Conservation (phyloP, 2,797 vertebrate genomes). For the Artibeus lituratus region DNA sequence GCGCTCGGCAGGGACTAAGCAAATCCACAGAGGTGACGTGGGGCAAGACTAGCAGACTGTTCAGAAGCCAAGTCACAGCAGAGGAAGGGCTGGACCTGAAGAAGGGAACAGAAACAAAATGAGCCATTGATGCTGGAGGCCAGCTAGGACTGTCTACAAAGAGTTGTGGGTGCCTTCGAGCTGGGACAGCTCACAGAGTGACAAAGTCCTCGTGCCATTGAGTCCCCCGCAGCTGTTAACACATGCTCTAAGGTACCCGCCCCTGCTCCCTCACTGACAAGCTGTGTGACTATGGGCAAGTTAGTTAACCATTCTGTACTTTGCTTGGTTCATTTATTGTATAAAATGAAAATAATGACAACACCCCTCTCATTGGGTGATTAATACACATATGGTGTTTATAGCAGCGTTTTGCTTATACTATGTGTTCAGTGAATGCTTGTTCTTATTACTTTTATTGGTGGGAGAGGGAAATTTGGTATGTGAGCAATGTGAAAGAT, state of each 20-base stretch:
- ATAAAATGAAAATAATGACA: constrained; percentile 6
- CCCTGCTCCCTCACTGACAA: background rate
- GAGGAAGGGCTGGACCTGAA: background rate
- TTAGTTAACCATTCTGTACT: background rate
- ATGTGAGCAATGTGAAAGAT: background rate
- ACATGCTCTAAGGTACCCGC: background rate
- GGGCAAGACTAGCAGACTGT: background rate
- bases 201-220: background rate
- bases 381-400: background rate
- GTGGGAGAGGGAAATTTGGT: background rate
- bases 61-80: background rate
- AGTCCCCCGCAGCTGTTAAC: background rate
- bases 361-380: background rate
- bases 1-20: background rate
- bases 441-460: background rate
- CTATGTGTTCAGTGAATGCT: background rate
- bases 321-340: background rate
- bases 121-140: background rate
- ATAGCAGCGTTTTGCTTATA: background rate
- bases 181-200: background rate
- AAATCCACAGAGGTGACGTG: background rate
- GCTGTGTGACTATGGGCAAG: background rate
- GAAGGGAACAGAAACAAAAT: background rate
- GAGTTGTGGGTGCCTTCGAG: background rate
- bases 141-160: background rate